Base-by-base conservation (phyloP, 2,113 vertebrate species). In the Columba janthina region DNA sequence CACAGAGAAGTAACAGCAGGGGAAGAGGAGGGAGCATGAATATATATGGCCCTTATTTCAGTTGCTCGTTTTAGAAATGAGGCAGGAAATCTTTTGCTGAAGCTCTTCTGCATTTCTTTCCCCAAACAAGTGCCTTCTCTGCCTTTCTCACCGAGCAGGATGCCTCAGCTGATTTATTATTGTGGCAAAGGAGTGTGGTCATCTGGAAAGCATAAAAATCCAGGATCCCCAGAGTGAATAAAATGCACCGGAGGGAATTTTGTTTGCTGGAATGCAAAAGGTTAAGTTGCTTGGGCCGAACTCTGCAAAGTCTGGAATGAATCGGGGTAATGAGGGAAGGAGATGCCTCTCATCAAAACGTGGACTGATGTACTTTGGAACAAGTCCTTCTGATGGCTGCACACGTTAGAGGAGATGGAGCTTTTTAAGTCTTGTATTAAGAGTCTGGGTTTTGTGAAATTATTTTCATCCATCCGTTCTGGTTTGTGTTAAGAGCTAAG, bases 1-100 rank as follows among this genome's bases (percentile, higher is more conserved):
- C 21, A 85, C 72, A 74, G 88, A 92, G 76, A 71, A 82, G 34
- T 21, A 75, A 70, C 91, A 92, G 95, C 66, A 53, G 74, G 62
- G 65, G 38, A 78, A 46, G 67, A 61, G 85, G 36, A 89, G 48
- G 58, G 56, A 80, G 32, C 57, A 76, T 51, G 85, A 58, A 77
- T 24, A 58, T 77, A 51, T 54, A 12, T 9, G 51, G 48, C 81
- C 79, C 48, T 80, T 42, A 10, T 46, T 74, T 70, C 57, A 4
- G 40, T 15, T 77, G 87, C 85, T 93, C 32, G 12, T 64, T 72
- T 77, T 28, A 29, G 44, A 76, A 62, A 34, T 2, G 18, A 69
- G 38, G 10, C 8, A 22, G 38, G 54, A 44, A 77, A 84, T 53
- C 38, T 65, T 48, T 18, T 19, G 38, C 56, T 64, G 79, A 56